Base-by-base conservation (phyloP, 1,140 invertebrate species). In the Aphelenchoides avenae region DNA sequence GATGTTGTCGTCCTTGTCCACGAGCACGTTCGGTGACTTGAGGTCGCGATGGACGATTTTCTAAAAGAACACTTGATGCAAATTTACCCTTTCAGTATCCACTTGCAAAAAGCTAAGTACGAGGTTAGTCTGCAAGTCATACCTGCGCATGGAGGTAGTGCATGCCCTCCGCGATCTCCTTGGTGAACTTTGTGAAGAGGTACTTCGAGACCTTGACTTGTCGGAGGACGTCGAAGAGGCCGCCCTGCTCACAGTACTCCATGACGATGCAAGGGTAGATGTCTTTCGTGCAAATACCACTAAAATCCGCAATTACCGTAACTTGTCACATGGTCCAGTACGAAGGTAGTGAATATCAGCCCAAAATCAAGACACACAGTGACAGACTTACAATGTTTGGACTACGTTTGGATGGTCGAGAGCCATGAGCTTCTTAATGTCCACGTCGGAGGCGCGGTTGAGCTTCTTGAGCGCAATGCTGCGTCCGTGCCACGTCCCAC, bases 31-130 rank as follows among this genome's bases (percentile, higher is more conserved):
- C 26, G 79, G 79, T 49, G 79, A 80, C 56, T 81, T 81, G 22
- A 97, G 83, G 83, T 98, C 93, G 64, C 93, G 82, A 70, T 97
- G 93, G 73, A 97, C 95, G 60, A 97, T 96, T 80, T 94, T 95
- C 72, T 94, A n/a, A n/a, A n/a, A n/a, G n/a, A n/a, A n/a, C n/a
- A n/a, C n/a, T n/a, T n/a, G n/a, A n/a, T n/a, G n/a, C n/a, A n/a
- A n/a, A n/a, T n/a, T n/a, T n/a, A n/a, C n/a, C n/a, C n/a, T n/a
- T n/a, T n/a, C n/a, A n/a, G n/a, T n/a, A n/a, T n/a, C n/a, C n/a
- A n/a, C n/a, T n/a, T n/a, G n/a, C n/a, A n/a, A n/a, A n/a, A n/a
- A n/a, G n/a, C n/a, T n/a, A n/a, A n/a, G n/a, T n/a, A n/a, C n/a
- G n/a, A n/a, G n/a, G n/a, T n/a, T n/a, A n/a, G n/a, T n/a, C n/a